phyloP scores from a whole-genome alignment of 35 echinoderm and acorn worm genomes.

The Heliocidaris erythrogramma region DNA sequence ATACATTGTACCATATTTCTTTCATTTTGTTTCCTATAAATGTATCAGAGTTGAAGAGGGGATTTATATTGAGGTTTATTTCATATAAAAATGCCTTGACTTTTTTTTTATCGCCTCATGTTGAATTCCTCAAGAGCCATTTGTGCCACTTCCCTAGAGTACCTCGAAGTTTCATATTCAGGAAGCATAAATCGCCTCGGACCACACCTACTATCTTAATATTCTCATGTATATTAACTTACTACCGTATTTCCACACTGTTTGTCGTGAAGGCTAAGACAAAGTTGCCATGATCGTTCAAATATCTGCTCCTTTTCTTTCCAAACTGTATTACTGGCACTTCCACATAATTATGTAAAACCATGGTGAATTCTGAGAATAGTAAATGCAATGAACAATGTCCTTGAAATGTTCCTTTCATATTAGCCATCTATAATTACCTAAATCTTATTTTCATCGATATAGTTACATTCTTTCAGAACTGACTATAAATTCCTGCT shows the following conservation, averaged over 20 bases:
- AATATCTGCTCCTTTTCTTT: no score
- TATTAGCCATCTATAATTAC: neutral
- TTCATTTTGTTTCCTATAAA: neutral
- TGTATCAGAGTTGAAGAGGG: neutral
- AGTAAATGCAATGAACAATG: neutral
- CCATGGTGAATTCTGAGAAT: neutral
- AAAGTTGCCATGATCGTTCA: no score
- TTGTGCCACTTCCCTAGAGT: neutral
- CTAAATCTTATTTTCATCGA: no score
- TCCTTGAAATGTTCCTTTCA: neutral
- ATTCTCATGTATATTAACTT: neutral
- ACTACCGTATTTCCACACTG: no score
- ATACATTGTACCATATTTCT: neutral
- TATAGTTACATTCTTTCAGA: no score
- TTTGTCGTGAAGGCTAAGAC: no score
- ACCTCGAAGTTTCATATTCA: neutral
- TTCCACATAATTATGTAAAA: neutral
- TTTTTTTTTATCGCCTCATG: neutral
- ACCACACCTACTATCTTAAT: neutral
- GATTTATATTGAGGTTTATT: neutral
- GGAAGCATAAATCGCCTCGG: neutral
- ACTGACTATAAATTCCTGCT: neutral
- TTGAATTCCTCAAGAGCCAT: neutral
- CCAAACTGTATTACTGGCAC: no score
- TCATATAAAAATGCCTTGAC: neutral